Evolutionary conservation across 1,140 invertebrate species (phyloP).

Genomic region (Notospermus geniculatus): DNA sequence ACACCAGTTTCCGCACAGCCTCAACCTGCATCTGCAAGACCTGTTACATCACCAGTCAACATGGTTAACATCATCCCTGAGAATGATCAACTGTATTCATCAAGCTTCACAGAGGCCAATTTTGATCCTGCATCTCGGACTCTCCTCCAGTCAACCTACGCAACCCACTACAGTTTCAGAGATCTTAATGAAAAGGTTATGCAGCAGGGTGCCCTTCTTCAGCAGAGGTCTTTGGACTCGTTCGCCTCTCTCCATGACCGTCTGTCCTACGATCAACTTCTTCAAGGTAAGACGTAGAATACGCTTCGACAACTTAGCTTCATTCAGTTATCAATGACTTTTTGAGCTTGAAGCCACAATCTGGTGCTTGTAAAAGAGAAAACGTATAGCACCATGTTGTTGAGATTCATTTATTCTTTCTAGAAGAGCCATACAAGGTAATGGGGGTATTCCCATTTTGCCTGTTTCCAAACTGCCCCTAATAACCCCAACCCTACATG

Average conservation of each 20-base stretch:
- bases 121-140: constrained; percentile 2
- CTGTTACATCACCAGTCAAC: too few species aligned
- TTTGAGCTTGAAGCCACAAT: not conserved
- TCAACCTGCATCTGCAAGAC: too few species aligned
- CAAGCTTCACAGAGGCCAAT: not conserved
- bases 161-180: not conserved
- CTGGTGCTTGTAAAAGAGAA: too few species aligned
- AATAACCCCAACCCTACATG: too few species aligned
- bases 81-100: too few species aligned
- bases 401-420: too few species aligned
- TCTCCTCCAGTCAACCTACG: not conserved
- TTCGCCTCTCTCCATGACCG: constrained; percentile 3
- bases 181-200: not conserved
- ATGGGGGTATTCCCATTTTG: too few species aligned
- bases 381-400: too few species aligned
- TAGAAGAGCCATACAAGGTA: too few species aligned
- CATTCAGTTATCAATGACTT: not conserved
- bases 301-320: not conserved
- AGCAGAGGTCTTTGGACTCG: not conserved
- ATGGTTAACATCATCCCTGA: too few species aligned
- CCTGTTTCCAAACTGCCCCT: too few species aligned
- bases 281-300: not conserved
- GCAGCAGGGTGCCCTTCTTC: not conserved
- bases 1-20: too few species aligned
- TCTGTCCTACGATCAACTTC: constrained; percentile 1